phyloP scores from a whole-genome alignment of 2,797 vertebrate genomes.

The Bucorvus abyssinicus region DNA sequence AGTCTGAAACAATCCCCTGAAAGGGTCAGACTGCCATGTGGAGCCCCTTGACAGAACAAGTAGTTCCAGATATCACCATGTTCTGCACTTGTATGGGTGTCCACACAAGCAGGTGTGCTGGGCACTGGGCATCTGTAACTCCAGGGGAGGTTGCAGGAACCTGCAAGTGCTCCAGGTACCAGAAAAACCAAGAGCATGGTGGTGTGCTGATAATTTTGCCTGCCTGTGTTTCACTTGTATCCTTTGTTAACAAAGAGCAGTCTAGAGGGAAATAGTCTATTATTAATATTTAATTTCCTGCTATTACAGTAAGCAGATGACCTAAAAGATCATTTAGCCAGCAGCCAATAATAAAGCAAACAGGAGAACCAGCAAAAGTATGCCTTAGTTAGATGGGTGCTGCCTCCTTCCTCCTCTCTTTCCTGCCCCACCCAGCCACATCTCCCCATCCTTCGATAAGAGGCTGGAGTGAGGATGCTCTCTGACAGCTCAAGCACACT shows the following conservation, averaged over 20 bases:
- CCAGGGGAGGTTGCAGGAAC: neutral
- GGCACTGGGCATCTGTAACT: neutral
- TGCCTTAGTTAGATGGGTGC: neutral
- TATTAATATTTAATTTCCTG: slow-evolving; percentile 75
- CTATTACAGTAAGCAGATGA: slow-evolving; percentile 70
- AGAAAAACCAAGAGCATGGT: neutral
- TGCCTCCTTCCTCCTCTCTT: neutral
- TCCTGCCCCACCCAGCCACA: neutral
- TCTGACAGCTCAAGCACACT: neutral
- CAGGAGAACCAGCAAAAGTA: neutral
- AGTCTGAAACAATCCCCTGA: neutral
- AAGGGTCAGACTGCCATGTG: neutral
- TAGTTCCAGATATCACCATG: neutral
- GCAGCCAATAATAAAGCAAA: slow-evolving; percentile 38
- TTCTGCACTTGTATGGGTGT: neutral
- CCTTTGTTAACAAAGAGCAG: slow-evolving; percentile 39
- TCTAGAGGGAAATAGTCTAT: slow-evolving; percentile 60
- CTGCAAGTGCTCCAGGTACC: neutral
- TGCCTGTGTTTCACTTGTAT: slow-evolving; percentile 56
- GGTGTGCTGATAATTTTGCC: neutral
- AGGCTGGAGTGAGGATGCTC: neutral
- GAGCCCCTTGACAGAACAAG: neutral
- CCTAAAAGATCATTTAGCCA: slow-evolving; percentile 63
- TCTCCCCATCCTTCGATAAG: rapidly evolving
- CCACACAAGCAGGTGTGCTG: neutral